These are phyloP conservation scores for Pristiophorus japonicus DNA, from an alignment of 2,113 vertebrate genomes.

Conservation along the genomic window DNA sequence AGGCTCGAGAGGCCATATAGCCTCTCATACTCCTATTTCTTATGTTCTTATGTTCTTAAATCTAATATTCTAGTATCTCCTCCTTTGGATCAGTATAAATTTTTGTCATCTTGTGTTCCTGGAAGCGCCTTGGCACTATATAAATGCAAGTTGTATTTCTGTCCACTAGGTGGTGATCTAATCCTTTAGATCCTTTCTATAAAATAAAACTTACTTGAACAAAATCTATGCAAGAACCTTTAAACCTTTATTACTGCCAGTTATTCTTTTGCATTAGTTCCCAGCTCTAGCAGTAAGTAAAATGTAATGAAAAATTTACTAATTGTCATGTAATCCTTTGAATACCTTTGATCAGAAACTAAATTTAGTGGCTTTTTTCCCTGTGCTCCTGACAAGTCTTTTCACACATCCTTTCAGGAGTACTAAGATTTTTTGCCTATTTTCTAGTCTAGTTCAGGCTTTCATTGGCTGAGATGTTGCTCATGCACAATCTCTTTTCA, in stretches of 20 bases:
- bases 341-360: background rate
- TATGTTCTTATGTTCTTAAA: too few species aligned
- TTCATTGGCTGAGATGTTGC: background rate
- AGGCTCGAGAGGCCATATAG: too few species aligned
- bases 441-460: background rate
- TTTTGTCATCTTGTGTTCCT: background rate
- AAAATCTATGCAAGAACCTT: background rate
- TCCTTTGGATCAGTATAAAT: background rate
- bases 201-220: background rate
- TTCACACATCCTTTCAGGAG: background rate
- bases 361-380: background rate
- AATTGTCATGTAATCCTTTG: background rate
- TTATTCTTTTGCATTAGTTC: background rate
- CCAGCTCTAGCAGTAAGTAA: background rate
- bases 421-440: background rate
- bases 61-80: background rate
- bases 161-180: slow-evolving; percentile 29
- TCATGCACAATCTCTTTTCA: background rate
- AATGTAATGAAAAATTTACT: background rate
- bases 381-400: too few species aligned
- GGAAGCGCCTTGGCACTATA: background rate
- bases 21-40: too few species aligned
- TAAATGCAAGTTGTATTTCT: background rate
- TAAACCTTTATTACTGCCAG: background rate
- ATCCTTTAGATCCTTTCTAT: background rate